Percentiles rank a stretch among this genome's conserved stretches.
Conservation (phyloP, 2,113 vertebrate genomes). For the Bubo bubo region DNA sequence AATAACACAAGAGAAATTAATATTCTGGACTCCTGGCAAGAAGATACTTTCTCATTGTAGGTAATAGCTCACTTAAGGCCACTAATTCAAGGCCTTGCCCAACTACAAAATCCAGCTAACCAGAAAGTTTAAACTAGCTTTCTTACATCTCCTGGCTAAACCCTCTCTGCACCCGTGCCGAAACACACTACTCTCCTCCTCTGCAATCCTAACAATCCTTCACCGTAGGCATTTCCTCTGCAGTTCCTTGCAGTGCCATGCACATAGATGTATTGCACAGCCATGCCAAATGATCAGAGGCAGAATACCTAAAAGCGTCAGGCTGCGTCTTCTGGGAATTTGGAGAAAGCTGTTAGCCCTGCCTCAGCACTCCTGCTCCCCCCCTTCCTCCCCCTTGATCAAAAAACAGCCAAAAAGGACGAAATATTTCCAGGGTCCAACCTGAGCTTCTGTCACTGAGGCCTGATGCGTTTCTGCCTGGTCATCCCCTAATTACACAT, state of each 20-base stretch:
- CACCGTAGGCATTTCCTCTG: background rate
- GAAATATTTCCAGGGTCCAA: background rate
- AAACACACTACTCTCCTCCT: background rate
- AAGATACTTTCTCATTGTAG: background rate
- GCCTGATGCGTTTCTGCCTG: background rate
- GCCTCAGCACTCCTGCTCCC: background rate
- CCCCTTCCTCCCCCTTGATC: background rate
- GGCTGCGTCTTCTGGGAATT: background rate
- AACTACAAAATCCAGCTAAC: background rate
- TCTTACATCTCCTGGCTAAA: background rate
- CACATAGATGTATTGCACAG: fast-evolving
- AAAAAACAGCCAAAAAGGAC: slow-evolving; percentile 5
- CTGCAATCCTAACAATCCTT: background rate
- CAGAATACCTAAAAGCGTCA: background rate
- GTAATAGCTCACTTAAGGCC: background rate
- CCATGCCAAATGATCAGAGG: fast-evolving
- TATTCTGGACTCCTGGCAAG: background rate
- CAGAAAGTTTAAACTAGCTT: background rate
- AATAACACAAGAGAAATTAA: background rate
- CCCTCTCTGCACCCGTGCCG: background rate
- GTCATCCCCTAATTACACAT: background rate
- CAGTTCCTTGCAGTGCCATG: background rate
- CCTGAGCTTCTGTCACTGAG: background rate
- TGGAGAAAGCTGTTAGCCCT: background rate
- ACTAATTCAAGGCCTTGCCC: background rate